These are phyloP conservation scores for Papilio dardanus DNA, from an alignment of 1,140 invertebrate species.

Conservation along the genomic window DNA sequence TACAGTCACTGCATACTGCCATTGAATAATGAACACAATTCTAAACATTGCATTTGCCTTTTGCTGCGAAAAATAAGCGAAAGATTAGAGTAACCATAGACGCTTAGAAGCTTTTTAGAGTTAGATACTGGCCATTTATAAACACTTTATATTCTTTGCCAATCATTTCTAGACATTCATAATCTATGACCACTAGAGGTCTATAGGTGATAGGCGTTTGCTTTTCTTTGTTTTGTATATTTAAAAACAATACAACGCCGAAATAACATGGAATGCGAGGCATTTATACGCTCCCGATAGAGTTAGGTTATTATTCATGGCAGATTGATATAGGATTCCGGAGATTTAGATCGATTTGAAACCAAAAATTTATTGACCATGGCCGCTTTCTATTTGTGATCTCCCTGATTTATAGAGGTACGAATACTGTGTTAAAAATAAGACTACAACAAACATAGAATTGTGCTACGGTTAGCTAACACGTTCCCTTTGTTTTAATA, in stretches of 20 bases:
- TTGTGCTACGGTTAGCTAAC: conserved; percentile 20
- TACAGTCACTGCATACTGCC: conserved; percentile 12
- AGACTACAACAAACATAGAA: conserved; percentile 4
- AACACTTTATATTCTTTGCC: background rate
- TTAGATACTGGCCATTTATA: background rate
- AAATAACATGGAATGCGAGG: conserved; percentile 25
- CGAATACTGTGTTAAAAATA: conserved; percentile 31
- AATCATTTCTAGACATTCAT: background rate
- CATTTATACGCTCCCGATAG: conserved; percentile 27
- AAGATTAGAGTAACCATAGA: no score
- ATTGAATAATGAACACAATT: background rate
- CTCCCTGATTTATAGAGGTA: conserved; percentile 33
- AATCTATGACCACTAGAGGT: background rate
- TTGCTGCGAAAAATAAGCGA: no score
- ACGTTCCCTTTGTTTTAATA: conserved; percentile 27
- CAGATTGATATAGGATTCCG: conserved; percentile 33
- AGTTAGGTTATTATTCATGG: conserved; percentile 36
- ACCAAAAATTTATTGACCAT: conserved; percentile 31
- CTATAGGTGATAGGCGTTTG: background rate
- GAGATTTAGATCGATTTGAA: conserved; percentile 34
- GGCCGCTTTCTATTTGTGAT: conserved; percentile 30
- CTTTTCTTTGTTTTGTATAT: background rate
- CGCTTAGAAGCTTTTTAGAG: no score
- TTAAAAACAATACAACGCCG: conserved; percentile 18
- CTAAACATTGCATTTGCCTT: background rate